phyloP scores from a whole-genome alignment of 2,797 vertebrate genomes.

The Hemitrygon akajei region DNA sequence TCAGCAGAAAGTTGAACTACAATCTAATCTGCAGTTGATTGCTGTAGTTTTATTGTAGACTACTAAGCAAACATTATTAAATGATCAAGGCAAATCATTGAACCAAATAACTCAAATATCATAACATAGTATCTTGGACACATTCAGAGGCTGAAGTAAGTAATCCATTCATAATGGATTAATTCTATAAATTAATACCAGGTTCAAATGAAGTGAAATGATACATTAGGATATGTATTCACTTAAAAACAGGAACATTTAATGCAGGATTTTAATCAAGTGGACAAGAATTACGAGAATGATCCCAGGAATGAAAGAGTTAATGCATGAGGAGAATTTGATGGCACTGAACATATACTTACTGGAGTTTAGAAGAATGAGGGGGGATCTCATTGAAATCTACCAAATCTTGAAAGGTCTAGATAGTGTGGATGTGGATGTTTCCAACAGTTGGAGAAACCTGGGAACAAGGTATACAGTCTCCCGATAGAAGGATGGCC shows the following conservation, averaged over 20 bases:
- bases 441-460: too few relatives aligned
- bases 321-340: too few relatives aligned
- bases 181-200: background rate
- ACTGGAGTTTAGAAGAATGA: too few relatives aligned
- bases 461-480: too few relatives aligned
- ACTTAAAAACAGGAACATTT: background rate
- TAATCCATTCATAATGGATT: background rate
- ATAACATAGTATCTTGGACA: background rate
- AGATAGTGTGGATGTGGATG: too few relatives aligned
- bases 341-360: too few relatives aligned
- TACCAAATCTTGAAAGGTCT: too few relatives aligned
- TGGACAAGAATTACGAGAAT: too few relatives aligned
- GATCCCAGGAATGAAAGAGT: too few relatives aligned
- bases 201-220: background rate
- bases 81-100: background rate
- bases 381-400: too few relatives aligned
- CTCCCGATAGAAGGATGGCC: too few relatives aligned
- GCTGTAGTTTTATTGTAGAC: background rate
- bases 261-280: background rate
- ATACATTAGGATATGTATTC: background rate
- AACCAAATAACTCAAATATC: background rate
- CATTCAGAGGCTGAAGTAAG: background rate
- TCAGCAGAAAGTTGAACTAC: constrained; percentile 13
- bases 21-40: background rate
- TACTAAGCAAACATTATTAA: background rate